These are phyloP conservation scores for Pyralis farinalis DNA, from an alignment of 2,888 invertebrate species.

Conservation along the genomic window DNA sequence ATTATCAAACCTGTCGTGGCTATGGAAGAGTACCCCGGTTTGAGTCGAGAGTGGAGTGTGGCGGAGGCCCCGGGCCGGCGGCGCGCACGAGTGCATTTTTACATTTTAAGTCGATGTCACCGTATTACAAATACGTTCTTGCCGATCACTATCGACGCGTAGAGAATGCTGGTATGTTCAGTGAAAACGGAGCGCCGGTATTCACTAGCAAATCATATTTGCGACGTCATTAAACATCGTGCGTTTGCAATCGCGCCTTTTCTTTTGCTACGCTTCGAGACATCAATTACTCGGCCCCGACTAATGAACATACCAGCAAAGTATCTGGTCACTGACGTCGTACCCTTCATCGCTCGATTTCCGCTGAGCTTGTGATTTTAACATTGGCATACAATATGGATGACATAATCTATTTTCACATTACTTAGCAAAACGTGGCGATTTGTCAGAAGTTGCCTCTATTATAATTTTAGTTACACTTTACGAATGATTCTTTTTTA, in stretches of 20 bases:
- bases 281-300: conserved; percentile 33
- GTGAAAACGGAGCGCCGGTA: conserved; percentile 39
- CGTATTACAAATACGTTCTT: conserved; percentile 27
- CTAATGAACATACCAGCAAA: conserved; percentile 72
- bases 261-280: conserved; percentile 43
- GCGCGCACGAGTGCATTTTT: conserved; percentile 19
- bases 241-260: conserved; percentile 67
- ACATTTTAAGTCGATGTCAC: conserved; percentile 15
- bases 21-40: not conserved
- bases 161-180: conserved; percentile 73
- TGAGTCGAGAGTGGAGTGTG: not conserved
- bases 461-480: conserved; percentile 5
- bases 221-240: conserved; percentile 74
- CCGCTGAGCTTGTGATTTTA: conserved; percentile 8
- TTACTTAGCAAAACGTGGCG: not conserved
- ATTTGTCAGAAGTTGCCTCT: conserved; percentile 1
- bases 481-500: conserved; percentile 5
- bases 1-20: not conserved
- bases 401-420: conserved; percentile 7
- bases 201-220: conserved; percentile 49
- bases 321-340: conserved; percentile 35
- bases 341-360: conserved; percentile 5
- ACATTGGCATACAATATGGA: conserved; percentile 11
- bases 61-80: conserved; percentile 6
- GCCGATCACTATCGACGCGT: conserved; percentile 30